Evolutionary conservation across 2,888 invertebrate genomes (phyloP).

Genomic region (Thymelicus lineola): DNA sequence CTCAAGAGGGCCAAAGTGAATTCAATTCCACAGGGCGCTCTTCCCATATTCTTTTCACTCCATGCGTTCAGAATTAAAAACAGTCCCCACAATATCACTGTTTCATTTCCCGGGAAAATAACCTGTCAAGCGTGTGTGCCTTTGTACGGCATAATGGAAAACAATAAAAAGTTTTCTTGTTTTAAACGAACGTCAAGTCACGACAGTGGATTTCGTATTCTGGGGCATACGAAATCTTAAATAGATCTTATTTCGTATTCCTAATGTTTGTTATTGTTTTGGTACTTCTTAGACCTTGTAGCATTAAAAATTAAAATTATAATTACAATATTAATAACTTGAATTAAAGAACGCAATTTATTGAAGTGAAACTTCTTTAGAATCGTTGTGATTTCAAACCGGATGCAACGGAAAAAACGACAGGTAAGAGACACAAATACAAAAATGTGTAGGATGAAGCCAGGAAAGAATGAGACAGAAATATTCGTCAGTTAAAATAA

Average conservation of each 20-base stretch:
- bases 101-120: conserved; percentile 31
- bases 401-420: too few species aligned
- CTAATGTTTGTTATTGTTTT: neutral
- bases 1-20: conserved; percentile 13
- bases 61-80: conserved; percentile 32
- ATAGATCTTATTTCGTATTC: neutral
- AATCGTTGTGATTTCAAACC: too few species aligned
- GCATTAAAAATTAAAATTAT: too few species aligned
- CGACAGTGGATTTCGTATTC: conserved; percentile 42
- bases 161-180: conserved; percentile 47
- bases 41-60: conserved; percentile 25
- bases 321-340: too few species aligned
- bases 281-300: neutral
- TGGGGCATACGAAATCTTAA: neutral
- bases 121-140: conserved; percentile 38
- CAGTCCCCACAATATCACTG: conserved; percentile 32
- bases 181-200: conserved; percentile 44
- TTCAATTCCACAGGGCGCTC: conserved; percentile 6
- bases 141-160: conserved; percentile 42
- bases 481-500: too few species aligned
- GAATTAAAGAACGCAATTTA: too few species aligned
- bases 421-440: too few species aligned
- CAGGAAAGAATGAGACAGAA: too few species aligned
- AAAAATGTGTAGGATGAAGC: too few species aligned
- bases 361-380: too few species aligned